Conservation (phyloP, 2,113 vertebrate genomes). For the Vidua macroura region DNA sequence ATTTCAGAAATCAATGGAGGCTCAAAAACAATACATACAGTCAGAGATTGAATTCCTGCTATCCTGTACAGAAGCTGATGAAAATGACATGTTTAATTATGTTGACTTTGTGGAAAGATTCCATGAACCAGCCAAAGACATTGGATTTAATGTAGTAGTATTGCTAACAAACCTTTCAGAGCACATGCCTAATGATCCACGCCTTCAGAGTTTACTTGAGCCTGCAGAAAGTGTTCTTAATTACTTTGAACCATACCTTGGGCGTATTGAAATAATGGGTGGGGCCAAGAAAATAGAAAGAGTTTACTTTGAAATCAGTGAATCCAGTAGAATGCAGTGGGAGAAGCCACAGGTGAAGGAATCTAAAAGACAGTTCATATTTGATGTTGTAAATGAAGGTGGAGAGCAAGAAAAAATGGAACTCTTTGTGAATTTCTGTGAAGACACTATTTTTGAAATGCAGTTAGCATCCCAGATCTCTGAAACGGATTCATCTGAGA, state of each 20-base stretch:
- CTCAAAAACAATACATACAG: conserved; percentile 94
- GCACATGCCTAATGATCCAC: conserved; percentile 94
- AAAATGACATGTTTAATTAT: conserved; percentile 98
- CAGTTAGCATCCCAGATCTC: conserved; percentile 96
- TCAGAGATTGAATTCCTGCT: conserved; percentile 96
- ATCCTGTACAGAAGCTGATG: conserved; percentile 93
- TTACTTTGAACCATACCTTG: conserved; percentile 94
- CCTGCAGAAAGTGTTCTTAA: conserved; percentile 93
- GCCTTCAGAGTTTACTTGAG: conserved; percentile 88
- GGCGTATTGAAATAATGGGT: conserved; percentile 97
- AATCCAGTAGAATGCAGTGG: conserved; percentile 96
- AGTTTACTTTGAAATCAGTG: conserved; percentile 97
- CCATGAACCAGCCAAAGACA: conserved; percentile 96
- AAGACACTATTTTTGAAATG: conserved; percentile 99
- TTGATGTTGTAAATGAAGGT: conserved; percentile 98
- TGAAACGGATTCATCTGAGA: conserved; percentile 86
- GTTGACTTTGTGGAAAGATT: conserved; percentile 93
- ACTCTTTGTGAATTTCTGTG: conserved; percentile 98
- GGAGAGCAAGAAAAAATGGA: conserved; percentile 99
- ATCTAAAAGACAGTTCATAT: conserved; percentile 97
- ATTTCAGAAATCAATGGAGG: conserved; percentile 99
- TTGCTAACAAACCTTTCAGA: conserved; percentile 94
- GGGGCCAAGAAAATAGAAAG: conserved; percentile 96
- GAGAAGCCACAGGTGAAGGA: conserved; percentile 98
- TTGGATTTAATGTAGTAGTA: conserved; percentile 96